phyloP scores from a whole-genome alignment of 2,888 invertebrate genomes.

The Leptopilina myrica region DNA sequence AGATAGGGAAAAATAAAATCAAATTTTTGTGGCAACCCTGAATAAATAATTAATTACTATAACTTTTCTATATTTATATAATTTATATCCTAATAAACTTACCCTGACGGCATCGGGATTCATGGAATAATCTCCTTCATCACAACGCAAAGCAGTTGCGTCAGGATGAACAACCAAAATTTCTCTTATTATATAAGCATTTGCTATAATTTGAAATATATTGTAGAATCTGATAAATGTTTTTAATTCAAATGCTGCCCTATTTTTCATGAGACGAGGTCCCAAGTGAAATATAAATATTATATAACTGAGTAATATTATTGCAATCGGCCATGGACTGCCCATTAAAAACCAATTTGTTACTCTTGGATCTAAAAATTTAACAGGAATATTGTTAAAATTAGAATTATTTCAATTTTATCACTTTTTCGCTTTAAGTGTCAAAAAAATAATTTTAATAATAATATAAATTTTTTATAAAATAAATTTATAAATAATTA shows the following conservation, averaged over 20 bases:
- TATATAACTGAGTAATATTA: slow-evolving; percentile 78
- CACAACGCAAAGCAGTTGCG: slow-evolving; percentile 80
- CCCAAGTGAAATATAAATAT: slow-evolving; percentile 80
- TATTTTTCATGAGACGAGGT: slow-evolving; percentile 84
- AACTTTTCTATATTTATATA: too few species aligned
- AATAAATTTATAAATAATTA: too few species aligned
- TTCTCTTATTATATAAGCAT: slow-evolving; percentile 56
- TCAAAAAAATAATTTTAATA: too few species aligned
- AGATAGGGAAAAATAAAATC: too few species aligned
- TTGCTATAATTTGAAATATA: slow-evolving; percentile 81
- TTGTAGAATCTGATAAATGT: slow-evolving; percentile 86
- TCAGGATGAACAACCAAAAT: slow-evolving; percentile 80
- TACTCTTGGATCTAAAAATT: slow-evolving; percentile 79
- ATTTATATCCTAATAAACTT: background rate
- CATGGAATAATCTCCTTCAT: slow-evolving; percentile 83
- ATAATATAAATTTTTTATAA: background rate
- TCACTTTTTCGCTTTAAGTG: too few species aligned
- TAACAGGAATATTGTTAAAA: background rate
- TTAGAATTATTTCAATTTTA: too few species aligned
- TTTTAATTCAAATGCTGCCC: slow-evolving; percentile 83
- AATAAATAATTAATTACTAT: too few species aligned
- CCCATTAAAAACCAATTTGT: slow-evolving; percentile 82
- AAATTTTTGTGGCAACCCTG: too few species aligned
- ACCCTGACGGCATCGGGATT: slow-evolving; percentile 74
- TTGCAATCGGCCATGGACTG: slow-evolving; percentile 79